These are phyloP conservation scores for Rana temporaria DNA, from an alignment of 2,113 vertebrate species.

Conservation along the genomic window DNA sequence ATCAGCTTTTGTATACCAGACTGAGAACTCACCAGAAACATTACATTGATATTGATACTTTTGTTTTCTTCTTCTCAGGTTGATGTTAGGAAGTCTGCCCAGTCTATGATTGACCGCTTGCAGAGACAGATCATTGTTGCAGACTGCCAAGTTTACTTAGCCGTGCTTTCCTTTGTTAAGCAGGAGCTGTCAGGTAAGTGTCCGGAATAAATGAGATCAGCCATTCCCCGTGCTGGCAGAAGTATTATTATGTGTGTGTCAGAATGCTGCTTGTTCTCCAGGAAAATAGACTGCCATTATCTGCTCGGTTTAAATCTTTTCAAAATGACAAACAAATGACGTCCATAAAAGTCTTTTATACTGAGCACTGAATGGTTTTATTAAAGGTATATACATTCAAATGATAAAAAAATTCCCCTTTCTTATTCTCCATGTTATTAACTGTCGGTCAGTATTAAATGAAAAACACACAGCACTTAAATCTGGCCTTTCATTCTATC, in stretches of 20 bases:
- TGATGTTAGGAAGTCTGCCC: constrained; percentile 85
- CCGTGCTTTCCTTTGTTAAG: constrained; percentile 95
- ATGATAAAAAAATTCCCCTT: no score
- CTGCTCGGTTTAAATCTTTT: neutral
- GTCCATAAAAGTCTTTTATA: no score
- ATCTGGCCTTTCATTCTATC: no score
- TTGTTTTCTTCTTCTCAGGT: constrained; percentile 72
- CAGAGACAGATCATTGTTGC: constrained; percentile 98
- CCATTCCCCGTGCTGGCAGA: neutral
- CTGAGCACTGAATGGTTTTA: no score
- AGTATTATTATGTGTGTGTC: neutral
- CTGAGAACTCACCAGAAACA: no score
- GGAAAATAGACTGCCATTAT: neutral
- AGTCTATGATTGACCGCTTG: constrained; percentile 88
- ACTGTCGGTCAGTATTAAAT: no score
- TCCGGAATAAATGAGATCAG: constrained; percentile 40
- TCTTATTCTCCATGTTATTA: no score
- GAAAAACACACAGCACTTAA: no score
- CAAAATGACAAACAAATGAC: no score
- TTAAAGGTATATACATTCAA: no score
- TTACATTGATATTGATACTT: neutral
- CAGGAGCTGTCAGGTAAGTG: constrained; percentile 92
- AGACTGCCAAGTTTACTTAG: constrained; percentile 97
- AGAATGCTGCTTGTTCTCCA: neutral
- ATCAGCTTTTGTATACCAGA: no score